Conservation (phyloP, 2,113 vertebrate species). For the Seriola dumerili region DNA sequence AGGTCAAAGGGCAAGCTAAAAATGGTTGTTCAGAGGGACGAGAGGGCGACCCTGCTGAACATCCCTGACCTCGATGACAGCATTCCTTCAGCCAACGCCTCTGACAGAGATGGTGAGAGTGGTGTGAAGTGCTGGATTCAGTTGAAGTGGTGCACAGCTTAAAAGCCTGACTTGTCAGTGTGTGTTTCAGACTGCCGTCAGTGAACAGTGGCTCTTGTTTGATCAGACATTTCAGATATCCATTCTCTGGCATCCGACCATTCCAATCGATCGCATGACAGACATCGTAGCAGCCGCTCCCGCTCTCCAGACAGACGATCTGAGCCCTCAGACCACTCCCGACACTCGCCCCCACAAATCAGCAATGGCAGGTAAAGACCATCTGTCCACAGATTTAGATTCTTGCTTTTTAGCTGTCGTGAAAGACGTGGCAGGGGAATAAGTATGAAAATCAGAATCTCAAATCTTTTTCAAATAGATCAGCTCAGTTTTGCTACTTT, state of each 20-base stretch:
- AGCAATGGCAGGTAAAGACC: conserved; percentile 94
- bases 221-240: conserved; percentile 98
- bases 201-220: conserved; percentile 57
- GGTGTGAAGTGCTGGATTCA: conserved; percentile 16
- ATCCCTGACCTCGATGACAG: conserved; percentile 98
- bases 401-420: background rate
- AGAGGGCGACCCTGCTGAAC: conserved; percentile 94
- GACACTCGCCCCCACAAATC: conserved; percentile 96
- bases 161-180: conserved; percentile 4
- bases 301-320: conserved; percentile 96
- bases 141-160: background rate
- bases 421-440: background rate
- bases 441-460: background rate
- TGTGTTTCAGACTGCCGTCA: background rate
- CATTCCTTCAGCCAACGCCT: conserved; percentile 97
- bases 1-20: conserved; percentile 99
- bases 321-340: conserved; percentile 96
- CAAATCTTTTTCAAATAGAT: background rate
- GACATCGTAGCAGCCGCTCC: conserved; percentile 92
- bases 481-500: background rate
- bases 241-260: conserved; percentile 98
- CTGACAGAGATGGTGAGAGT: conserved; percentile 95
- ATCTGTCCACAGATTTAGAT: background rate
- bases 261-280: conserved; percentile 96
- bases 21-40: conserved; percentile 99